These are phyloP conservation scores for Arrhopalites spinosus DNA, from an alignment of 2,888 invertebrate species.

Conservation along the genomic window DNA sequence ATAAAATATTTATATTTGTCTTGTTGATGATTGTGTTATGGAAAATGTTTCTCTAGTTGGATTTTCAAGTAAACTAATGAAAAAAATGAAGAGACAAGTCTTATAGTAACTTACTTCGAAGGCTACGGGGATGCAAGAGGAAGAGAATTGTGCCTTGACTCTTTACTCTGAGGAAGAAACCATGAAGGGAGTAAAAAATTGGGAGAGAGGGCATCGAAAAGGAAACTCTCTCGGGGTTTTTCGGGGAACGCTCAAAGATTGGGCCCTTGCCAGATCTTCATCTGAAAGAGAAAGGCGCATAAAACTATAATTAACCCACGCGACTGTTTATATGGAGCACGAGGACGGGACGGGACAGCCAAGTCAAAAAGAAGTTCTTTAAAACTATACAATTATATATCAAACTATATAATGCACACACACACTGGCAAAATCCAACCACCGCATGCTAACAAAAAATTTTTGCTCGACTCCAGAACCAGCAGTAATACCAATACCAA, in stretches of 20 bases:
- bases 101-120: slow-evolving; percentile 40
- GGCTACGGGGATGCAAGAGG: slow-evolving; percentile 27
- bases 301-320: slow-evolving; percentile 28
- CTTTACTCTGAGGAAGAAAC: slow-evolving; percentile 28
- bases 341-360: slow-evolving; percentile 7
- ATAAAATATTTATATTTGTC: background rate
- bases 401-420: too few relatives aligned
- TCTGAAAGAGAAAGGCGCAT: background rate
- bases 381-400: too few relatives aligned
- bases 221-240: background rate
- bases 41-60: background rate
- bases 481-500: too few relatives aligned
- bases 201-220: background rate
- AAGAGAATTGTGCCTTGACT: slow-evolving; percentile 26
- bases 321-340: slow-evolving; percentile 31
- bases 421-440: too few relatives aligned
- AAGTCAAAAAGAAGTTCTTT: background rate
- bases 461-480: slow-evolving; percentile 19
- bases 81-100: slow-evolving; percentile 6
- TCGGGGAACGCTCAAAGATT: background rate
- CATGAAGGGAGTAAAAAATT: background rate
- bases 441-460: background rate
- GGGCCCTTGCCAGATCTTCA: slow-evolving; percentile 16
- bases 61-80: slow-evolving; percentile 23
- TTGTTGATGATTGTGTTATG: background rate